A percentile compares a stretch with the other conserved stretches of the same genome.
phyloP scores from a whole-genome alignment of 2,888 invertebrate genomes.

The Stenchaetothrips biformis region DNA sequence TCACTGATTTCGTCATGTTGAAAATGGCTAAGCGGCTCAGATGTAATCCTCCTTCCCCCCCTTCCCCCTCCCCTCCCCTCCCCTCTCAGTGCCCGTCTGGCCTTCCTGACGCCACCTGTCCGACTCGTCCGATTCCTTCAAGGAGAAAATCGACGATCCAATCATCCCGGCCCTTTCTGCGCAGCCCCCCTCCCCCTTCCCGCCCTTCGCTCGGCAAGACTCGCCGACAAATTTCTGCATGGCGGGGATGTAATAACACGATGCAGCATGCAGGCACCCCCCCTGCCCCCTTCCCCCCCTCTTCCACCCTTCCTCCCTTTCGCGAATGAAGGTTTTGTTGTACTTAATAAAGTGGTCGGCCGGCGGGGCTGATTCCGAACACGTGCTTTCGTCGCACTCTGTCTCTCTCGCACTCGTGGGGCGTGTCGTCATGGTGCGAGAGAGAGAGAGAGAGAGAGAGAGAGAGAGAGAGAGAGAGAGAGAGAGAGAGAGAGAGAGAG shows the following conservation, averaged over 20 bases:
- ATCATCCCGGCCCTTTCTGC: background rate
- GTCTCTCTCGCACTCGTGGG: background rate
- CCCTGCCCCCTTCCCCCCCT: background rate
- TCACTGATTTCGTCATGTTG: slow-evolving; percentile 21
- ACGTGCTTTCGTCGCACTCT: background rate
- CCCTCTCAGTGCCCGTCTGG: background rate
- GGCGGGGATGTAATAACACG: slow-evolving; percentile 9
- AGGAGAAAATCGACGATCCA: background rate
- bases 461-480: no score
- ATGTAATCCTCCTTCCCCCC: background rate
- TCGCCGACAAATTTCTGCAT: slow-evolving; percentile 15
- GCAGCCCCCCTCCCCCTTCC: background rate
- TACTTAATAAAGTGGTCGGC: slow-evolving; percentile 1
- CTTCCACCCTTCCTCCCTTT: background rate
- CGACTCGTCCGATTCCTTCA: background rate
- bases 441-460: no score
- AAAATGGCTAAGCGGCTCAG: slow-evolving; percentile 20
- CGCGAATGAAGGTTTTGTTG: background rate
- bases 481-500: no score
- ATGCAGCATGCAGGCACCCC: background rate
- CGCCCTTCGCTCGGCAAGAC: background rate
- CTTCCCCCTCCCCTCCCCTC: background rate
- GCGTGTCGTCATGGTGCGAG: no score
- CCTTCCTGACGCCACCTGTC: background rate
- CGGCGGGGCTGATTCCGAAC: background rate